These are phyloP conservation scores for Andrena fulva DNA, from an alignment of 2,888 invertebrate species.

Conservation along the genomic window DNA sequence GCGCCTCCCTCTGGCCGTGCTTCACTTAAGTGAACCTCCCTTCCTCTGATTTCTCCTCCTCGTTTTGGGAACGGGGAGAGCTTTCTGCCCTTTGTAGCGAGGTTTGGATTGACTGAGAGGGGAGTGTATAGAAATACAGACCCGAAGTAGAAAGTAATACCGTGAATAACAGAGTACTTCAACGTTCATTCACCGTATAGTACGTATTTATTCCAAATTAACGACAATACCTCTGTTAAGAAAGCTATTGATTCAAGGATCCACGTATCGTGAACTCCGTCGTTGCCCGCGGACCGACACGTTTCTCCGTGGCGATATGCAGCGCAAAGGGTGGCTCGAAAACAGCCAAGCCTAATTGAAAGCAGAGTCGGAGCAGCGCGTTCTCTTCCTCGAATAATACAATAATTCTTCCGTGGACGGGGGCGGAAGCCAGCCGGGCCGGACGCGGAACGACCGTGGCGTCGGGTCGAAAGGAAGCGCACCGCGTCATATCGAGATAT, in stretches of 20 bases:
- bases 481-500: constrained; percentile 56
- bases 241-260: neutral
- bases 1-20: constrained; percentile 15
- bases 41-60: constrained; percentile 13
- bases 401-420: constrained; percentile 52
- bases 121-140: neutral
- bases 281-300: constrained; percentile 9
- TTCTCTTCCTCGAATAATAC: constrained; percentile 45
- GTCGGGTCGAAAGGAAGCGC: constrained; percentile 28
- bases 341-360: constrained; percentile 13
- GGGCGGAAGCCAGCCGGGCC: constrained; percentile 17
- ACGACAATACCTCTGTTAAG: neutral
- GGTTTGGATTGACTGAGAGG: neutral
- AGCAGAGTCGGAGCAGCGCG: neutral
- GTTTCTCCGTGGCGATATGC: neutral
- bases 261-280: constrained; percentile 25
- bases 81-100: constrained; percentile 4
- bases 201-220: neutral
- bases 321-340: constrained; percentile 19
- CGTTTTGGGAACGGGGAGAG: constrained; percentile 24
- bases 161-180: neutral
- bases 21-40: constrained; percentile 22
- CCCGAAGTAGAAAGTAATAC: neutral
- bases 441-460: constrained; percentile 15
- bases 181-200: neutral